Evolutionary conservation across 2,797 vertebrate genomes (phyloP).

Genomic region (Semotilus atromaculatus): DNA sequence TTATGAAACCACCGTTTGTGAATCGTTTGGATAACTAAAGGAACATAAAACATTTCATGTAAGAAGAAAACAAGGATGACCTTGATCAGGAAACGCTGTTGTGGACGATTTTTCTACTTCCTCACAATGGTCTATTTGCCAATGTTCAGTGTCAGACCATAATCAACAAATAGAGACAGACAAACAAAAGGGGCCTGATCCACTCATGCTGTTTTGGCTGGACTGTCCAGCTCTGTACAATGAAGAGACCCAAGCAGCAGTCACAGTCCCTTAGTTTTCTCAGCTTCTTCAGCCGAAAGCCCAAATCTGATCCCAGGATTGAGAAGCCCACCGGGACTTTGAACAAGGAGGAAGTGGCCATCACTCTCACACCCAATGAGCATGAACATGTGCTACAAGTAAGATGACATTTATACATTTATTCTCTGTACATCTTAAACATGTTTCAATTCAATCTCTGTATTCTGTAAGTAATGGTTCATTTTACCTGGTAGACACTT

Average conservation of each 20-base stretch:
- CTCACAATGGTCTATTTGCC: slow-evolving; percentile 60
- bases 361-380: slow-evolving; percentile 74
- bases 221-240: slow-evolving; percentile 65
- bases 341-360: slow-evolving; percentile 70
- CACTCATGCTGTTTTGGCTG: slow-evolving; percentile 74
- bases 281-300: slow-evolving; percentile 82
- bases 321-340: slow-evolving; percentile 68
- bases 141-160: slow-evolving; percentile 64
- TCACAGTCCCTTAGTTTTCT: slow-evolving; percentile 79
- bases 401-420: slow-evolving; percentile 42
- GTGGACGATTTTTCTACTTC: slow-evolving; percentile 58
- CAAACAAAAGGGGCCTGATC: slow-evolving; percentile 53
- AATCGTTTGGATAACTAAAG: not conserved
- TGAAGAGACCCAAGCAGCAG: slow-evolving; percentile 82
- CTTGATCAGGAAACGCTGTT: slow-evolving; percentile 71
- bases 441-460: not conserved
- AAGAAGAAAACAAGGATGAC: slow-evolving; percentile 63
- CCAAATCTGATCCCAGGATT: slow-evolving; percentile 73
- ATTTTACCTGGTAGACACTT: not conserved
- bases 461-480: not conserved
- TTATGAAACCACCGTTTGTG: slow-evolving; percentile 4
- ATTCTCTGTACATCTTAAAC: not conserved
- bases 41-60: not conserved
- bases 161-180: slow-evolving; percentile 49
- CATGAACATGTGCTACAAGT: slow-evolving; percentile 74